Evolutionary conservation across 2,888 invertebrate genomes (phyloP).

Genomic region (Conops quadrifasciatus): DNA sequence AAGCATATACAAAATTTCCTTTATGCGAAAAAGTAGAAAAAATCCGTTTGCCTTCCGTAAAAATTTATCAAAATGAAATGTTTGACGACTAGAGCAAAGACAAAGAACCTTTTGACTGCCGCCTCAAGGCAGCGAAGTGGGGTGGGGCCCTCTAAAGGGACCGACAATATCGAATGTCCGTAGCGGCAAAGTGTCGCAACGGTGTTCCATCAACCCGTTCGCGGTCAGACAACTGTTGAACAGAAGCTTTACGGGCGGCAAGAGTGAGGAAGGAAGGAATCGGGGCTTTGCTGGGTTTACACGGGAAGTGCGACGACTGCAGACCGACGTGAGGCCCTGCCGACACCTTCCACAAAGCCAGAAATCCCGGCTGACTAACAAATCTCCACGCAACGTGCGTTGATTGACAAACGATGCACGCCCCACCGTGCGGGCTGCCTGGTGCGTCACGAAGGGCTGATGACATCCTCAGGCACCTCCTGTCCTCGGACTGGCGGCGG

Average conservation of each 20-base stretch:
- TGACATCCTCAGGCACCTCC: neutral
- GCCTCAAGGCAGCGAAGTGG: too few species aligned
- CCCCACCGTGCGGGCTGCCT: neutral
- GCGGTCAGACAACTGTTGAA: neutral
- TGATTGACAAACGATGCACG: constrained; percentile 32
- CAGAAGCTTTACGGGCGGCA: too few species aligned
- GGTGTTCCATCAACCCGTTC: constrained; percentile 12
- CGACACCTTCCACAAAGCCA: constrained; percentile 7
- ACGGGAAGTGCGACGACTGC: neutral
- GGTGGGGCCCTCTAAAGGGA: too few species aligned
- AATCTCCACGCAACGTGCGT: constrained; percentile 7
- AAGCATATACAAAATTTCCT: neutral
- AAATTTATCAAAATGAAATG: constrained; percentile 19
- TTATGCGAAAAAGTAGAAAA: neutral
- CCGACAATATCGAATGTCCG: too few species aligned
- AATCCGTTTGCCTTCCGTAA: neutral
- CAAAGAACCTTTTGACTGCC: neutral
- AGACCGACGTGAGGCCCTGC: neutral
- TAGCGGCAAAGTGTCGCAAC: too few species aligned
- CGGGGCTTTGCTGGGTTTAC: too few species aligned
- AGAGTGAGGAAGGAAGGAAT: too few species aligned
- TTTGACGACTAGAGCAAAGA: neutral
- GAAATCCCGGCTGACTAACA: constrained; percentile 17
- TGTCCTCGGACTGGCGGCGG: neutral
- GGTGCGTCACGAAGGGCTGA: neutral